A percentile compares a stretch with the other conserved stretches of the same genome.
phyloP scores from a whole-genome alignment of 2,113 vertebrate species.

The Panthera tigris region DNA sequence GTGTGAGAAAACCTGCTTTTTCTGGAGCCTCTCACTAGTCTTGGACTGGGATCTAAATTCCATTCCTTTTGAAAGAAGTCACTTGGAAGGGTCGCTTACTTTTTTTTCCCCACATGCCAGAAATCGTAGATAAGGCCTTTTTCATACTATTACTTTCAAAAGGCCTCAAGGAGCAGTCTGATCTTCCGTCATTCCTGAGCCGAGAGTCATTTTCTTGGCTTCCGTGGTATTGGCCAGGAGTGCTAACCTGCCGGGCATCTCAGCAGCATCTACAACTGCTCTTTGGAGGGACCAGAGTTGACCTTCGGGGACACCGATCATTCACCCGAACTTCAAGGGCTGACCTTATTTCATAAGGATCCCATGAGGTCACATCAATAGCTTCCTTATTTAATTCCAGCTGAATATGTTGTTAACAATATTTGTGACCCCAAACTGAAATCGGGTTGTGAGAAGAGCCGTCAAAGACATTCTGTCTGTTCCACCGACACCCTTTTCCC shows the following conservation, averaged over 20 bases:
- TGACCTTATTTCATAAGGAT: neutral
- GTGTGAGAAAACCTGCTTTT: neutral
- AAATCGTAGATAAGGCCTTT: neutral
- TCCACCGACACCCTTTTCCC: neutral
- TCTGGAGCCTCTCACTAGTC: neutral
- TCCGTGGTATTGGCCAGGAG: neutral
- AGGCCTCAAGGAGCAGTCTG: neutral
- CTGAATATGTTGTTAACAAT: neutral
- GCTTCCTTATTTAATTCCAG: neutral
- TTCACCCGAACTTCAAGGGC: neutral
- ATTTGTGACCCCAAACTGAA: neutral
- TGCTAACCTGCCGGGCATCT: neutral
- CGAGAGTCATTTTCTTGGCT: neutral
- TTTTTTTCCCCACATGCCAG: neutral
- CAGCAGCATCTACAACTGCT: neutral
- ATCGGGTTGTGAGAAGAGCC: neutral
- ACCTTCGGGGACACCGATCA: neutral
- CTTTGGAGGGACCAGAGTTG: neutral
- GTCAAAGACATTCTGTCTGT: neutral
- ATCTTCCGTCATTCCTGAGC: neutral
- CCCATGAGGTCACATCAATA: neutral
- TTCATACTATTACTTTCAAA: neutral
- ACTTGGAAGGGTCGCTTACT: neutral
- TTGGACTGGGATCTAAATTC: neutral
- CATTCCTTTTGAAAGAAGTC: conserved; percentile 13